Evolutionary conservation across 2,113 vertebrate species (phyloP).

Genomic region (Tupaia tana): DNA sequence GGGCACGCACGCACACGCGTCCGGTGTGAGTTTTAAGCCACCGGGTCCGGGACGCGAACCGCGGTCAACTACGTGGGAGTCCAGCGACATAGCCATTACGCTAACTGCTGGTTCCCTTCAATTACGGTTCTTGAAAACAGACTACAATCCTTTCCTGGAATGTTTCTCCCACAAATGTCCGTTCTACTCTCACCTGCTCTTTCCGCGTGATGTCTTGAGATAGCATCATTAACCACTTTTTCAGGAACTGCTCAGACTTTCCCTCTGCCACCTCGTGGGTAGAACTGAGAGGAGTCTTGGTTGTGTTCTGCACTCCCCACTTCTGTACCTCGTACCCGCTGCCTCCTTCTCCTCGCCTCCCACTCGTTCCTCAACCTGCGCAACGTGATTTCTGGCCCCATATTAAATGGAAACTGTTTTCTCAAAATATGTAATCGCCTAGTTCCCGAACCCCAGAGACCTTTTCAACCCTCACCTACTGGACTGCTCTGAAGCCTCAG

Average conservation of each 20-base stretch:
- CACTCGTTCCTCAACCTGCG: constrained; percentile 38
- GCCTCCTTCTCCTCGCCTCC: constrained; percentile 55
- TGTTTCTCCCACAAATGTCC: background rate
- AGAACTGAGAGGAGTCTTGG: constrained; percentile 20
- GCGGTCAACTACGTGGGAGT: no score
- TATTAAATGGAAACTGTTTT: constrained; percentile 64
- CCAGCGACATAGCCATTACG: no score
- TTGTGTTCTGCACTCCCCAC: background rate
- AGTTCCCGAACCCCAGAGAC: background rate
- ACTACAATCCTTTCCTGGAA: background rate
- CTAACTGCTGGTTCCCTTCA: no score
- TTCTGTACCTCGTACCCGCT: background rate
- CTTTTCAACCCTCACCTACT: constrained; percentile 1
- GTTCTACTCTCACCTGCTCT: background rate
- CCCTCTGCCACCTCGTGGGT: constrained; percentile 58
- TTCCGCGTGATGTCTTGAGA: constrained; percentile 1
- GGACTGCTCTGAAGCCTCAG: background rate
- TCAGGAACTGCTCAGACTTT: constrained; percentile 65
- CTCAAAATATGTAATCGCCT: constrained; percentile 65
- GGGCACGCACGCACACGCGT: no score
- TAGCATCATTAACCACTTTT: constrained; percentile 41
- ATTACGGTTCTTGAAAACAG: constrained; percentile 36
- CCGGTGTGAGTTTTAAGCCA: no score
- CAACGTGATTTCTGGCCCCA: constrained; percentile 17
- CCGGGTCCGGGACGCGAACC: no score